These are phyloP conservation scores for Azemiops feae DNA, from an alignment of 2,113 vertebrate genomes.

Conservation along the genomic window DNA sequence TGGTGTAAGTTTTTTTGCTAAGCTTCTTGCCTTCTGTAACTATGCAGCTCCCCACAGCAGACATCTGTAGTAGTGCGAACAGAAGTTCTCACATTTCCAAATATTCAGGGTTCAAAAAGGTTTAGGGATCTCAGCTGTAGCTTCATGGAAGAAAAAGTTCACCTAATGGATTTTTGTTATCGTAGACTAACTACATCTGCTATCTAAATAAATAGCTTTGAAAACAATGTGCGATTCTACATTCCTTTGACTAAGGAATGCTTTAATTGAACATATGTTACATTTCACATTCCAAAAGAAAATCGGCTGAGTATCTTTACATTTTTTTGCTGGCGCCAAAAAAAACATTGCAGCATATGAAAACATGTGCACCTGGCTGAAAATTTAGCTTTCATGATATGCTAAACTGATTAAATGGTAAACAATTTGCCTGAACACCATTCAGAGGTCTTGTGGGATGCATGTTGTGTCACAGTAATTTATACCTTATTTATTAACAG, in stretches of 20 bases:
- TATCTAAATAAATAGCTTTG: slow-evolving; percentile 14
- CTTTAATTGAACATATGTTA: slow-evolving; percentile 36
- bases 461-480: slow-evolving; percentile 19
- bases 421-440: slow-evolving; percentile 1
- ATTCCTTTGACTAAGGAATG: slow-evolving; percentile 5
- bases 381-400: slow-evolving; percentile 35
- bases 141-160: not conserved
- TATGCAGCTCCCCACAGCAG: not conserved
- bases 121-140: not conserved
- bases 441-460: slow-evolving; percentile 8
- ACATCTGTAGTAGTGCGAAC: not conserved
- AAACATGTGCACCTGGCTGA: slow-evolving; percentile 26
- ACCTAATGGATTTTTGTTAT: not conserved
- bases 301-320: not conserved
- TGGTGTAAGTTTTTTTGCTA: not conserved
- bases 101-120: not conserved
- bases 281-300: slow-evolving; percentile 25
- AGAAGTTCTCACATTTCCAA: not conserved
- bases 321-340: slow-evolving; percentile 23
- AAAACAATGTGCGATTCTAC: not conserved
- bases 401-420: slow-evolving; percentile 33
- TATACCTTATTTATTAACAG: slow-evolving; percentile 41
- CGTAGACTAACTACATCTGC: slow-evolving; percentile 5
- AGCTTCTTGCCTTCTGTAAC: not conserved
- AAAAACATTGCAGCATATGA: slow-evolving; percentile 7